Conservation (phyloP, 2,797 vertebrate species). For the Enteromius argenteus region DNA sequence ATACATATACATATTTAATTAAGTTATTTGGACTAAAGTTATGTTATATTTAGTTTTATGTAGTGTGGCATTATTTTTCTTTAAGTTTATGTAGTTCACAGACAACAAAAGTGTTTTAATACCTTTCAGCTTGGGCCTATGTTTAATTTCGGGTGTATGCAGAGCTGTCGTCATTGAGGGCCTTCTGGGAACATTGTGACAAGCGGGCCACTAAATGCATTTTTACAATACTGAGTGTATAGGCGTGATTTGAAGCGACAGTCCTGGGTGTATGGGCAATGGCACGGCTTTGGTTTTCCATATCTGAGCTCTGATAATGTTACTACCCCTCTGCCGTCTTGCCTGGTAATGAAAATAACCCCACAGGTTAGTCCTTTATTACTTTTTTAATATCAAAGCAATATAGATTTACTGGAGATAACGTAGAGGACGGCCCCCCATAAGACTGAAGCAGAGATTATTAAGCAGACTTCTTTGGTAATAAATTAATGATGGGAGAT, state of each 20-base stretch:
- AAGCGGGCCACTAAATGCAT: background rate
- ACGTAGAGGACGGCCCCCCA: constrained; percentile 29
- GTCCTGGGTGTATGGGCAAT: constrained; percentile 22
- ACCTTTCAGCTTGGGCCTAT: background rate
- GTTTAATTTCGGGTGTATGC: constrained; percentile 1
- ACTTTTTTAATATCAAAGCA: constrained; percentile 66
- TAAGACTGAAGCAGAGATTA: constrained; percentile 40
- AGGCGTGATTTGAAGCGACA: background rate
- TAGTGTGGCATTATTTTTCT: background rate
- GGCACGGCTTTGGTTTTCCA: constrained; percentile 30
- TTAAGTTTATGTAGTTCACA: background rate
- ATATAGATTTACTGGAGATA: constrained; percentile 59
- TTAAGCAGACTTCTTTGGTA: constrained; percentile 43
- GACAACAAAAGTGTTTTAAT: background rate
- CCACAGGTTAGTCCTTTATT: constrained; percentile 63
- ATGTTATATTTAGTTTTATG: background rate
- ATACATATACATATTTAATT: background rate
- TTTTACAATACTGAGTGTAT: background rate
- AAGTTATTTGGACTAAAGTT: background rate
- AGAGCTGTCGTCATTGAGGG: background rate
- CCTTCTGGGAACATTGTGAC: constrained; percentile 1
- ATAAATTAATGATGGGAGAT: constrained; percentile 57
- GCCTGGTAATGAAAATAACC: constrained; percentile 61
- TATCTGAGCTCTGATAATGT: constrained; percentile 49
- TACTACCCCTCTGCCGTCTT: constrained; percentile 47